These are phyloP conservation scores for Aphis gossypii DNA, from an alignment of 1,140 invertebrate genomes.

Conservation along the genomic window DNA sequence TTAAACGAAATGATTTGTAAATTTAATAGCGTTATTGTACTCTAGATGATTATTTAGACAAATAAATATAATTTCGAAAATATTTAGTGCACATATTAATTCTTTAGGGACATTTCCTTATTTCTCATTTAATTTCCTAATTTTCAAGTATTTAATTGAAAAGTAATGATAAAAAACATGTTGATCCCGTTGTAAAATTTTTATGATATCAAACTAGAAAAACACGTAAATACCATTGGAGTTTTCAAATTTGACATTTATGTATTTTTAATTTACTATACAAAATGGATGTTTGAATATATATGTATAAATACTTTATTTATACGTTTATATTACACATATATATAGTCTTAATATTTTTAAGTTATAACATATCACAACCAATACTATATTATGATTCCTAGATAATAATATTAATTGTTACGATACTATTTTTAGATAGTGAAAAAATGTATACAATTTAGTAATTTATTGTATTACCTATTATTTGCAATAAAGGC, in stretches of 20 bases:
- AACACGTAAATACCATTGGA: neutral
- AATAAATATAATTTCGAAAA: neutral
- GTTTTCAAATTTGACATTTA: neutral
- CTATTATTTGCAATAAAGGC: neutral
- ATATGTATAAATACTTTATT: too few species aligned
- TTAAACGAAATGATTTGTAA: neutral
- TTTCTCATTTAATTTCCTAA: neutral
- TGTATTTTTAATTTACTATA: neutral
- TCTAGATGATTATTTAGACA: neutral
- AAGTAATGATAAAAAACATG: too few species aligned
- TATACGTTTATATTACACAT: too few species aligned
- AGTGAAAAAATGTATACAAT: too few species aligned
- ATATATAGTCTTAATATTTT: neutral
- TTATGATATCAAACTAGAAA: neutral
- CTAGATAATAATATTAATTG: neutral
- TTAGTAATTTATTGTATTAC: neutral
- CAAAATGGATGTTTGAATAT: too few species aligned
- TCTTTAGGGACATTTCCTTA: neutral
- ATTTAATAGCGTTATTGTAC: conserved; percentile 3
- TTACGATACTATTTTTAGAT: too few species aligned
- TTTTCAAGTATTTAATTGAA: neutral
- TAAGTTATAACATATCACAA: neutral
- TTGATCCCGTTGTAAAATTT: neutral
- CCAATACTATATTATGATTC: neutral
- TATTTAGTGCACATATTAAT: neutral